These are phyloP conservation scores for Nebria salina DNA, from an alignment of 2,888 invertebrate genomes.

Conservation along the genomic window DNA sequence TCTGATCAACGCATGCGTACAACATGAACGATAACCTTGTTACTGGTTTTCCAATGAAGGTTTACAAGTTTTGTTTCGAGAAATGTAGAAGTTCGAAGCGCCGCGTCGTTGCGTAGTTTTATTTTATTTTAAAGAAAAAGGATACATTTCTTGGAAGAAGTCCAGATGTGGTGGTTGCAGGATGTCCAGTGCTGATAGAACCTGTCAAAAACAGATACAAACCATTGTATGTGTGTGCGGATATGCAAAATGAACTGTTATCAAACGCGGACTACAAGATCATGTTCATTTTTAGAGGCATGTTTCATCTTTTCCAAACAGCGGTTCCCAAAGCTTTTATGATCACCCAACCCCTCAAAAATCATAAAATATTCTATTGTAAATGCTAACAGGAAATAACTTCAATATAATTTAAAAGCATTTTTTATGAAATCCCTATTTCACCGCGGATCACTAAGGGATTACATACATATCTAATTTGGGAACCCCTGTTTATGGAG, in stretches of 20 bases:
- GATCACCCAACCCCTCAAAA: too few species aligned
- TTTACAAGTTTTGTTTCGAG: background rate
- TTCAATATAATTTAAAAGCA: too few species aligned
- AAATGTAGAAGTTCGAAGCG: background rate
- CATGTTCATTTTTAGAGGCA: too few species aligned
- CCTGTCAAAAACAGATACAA: slow-evolving; percentile 73
- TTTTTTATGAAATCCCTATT: too few species aligned
- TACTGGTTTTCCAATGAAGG: background rate
- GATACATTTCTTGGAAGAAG: slow-evolving; percentile 99
- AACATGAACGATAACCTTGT: background rate
- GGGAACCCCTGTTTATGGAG: too few species aligned
- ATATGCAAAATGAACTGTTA: background rate
- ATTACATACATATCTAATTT: too few species aligned
- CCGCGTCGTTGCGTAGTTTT: background rate
- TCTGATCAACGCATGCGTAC: slow-evolving; percentile 11
- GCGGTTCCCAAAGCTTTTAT: too few species aligned
- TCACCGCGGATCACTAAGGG: too few species aligned
- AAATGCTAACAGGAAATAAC: too few species aligned
- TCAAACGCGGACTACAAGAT: too few species aligned
- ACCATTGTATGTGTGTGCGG: background rate
- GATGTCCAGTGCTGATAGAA: slow-evolving; percentile 97
- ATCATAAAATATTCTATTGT: too few species aligned
- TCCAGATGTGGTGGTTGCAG: slow-evolving; percentile 98
- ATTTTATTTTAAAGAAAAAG: slow-evolving; percentile 65
- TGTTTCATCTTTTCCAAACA: too few species aligned